Percentiles rank a stretch among this genome's conserved stretches.
Evolutionary conservation across 2,113 vertebrate species (phyloP).

Genomic region (Pseudorectes ferrugineus): DNA sequence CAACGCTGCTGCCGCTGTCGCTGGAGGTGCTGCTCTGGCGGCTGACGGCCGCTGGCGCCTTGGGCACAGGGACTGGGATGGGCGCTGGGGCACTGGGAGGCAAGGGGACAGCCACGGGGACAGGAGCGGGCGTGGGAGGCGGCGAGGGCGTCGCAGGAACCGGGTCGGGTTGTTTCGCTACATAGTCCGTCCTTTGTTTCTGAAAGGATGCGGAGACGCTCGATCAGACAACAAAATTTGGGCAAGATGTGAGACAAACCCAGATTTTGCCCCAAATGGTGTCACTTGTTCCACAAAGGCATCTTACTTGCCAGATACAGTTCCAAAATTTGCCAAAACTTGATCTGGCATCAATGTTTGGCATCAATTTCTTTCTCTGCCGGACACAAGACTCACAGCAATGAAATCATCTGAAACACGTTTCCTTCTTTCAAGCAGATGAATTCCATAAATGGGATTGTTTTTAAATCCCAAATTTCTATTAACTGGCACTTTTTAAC

Average conservation of each 20-base stretch:
- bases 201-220: constrained; percentile 29
- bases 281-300: neutral
- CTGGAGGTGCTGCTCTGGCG: constrained; percentile 83
- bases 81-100: constrained; percentile 64
- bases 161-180: constrained; percentile 54
- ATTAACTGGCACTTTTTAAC: neutral
- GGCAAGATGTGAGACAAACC: neutral
- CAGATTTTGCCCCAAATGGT: neutral
- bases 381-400: fast-evolving
- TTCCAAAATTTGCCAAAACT: neutral
- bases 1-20: constrained; percentile 65
- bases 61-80: constrained; percentile 52
- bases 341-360: neutral
- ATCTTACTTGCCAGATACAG: neutral
- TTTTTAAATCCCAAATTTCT: neutral
- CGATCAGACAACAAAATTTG: fast-evolving
- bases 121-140: constrained; percentile 65
- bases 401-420: fast-evolving
- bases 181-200: constrained; percentile 84
- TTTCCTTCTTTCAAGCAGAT: neutral
- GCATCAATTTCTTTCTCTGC: neutral
- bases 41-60: constrained; percentile 55
- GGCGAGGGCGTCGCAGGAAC: constrained; percentile 66
- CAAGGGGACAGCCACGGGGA: constrained; percentile 65
- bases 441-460: neutral